Evolutionary conservation across 1,140 invertebrate species (phyloP).

Genomic region (Drosophila aff.): DNA sequence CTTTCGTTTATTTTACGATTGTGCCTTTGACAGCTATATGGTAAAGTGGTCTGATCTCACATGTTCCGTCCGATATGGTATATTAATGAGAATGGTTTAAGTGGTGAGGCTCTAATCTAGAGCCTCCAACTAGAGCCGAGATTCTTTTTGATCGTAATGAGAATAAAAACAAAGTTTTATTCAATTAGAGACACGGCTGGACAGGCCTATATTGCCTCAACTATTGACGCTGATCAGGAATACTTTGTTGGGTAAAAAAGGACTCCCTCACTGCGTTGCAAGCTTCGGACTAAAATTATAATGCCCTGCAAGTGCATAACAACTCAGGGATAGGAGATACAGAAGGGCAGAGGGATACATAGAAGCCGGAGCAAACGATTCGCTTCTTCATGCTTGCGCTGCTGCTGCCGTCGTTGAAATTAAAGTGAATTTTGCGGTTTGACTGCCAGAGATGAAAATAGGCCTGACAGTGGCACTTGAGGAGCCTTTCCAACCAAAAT

Average conservation of each 20-base stretch:
- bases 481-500: conserved; percentile 11
- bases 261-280: background rate
- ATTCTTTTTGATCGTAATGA: no score
- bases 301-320: background rate
- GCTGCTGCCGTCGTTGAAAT: conserved; percentile 37
- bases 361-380: conserved; percentile 7
- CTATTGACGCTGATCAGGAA: background rate
- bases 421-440: conserved; percentile 66
- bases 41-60: no score
- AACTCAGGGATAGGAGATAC: conserved; percentile 7
- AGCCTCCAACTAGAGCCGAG: no score
- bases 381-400: conserved; percentile 23
- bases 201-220: no score
- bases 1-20: no score
- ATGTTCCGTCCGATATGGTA: background rate
- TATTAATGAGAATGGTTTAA: background rate
- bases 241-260: background rate
- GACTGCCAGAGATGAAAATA: conserved; percentile 55
- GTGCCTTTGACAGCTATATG: no score
- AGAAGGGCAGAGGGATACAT: conserved; percentile 2
- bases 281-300: background rate
- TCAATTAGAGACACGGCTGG: no score
- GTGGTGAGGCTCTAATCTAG: no score
- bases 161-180: no score
- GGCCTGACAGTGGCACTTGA: conserved; percentile 59